Base-by-base conservation (phyloP, 2,797 vertebrate species). In the Podargus strigoides region DNA sequence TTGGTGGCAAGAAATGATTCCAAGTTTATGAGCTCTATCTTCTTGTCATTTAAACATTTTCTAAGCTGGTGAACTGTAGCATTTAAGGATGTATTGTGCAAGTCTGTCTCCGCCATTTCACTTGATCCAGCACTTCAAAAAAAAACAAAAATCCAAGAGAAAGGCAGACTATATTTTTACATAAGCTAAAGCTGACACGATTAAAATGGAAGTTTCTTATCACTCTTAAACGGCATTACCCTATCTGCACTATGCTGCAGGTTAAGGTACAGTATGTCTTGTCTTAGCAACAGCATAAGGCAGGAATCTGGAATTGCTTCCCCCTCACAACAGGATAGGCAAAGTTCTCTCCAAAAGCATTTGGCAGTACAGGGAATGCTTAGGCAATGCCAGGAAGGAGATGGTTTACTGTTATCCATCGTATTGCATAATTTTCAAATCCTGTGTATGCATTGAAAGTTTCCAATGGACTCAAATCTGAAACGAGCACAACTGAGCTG, bases 281-380 rank as follows among this genome's bases (percentile, higher is more conserved):
- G 19, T 91, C 79, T 95, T 68, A 47, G 22, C 62, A 72, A 69
- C 60, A 91, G 37, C 76, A 49, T 73, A 73, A 86, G 73, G 77
- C 66, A 88, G 59, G 55, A 93, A 91, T 78, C 67, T 93, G 74
- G 85, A 93, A 94, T 79, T 15, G 28, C 74, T 85, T 90, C 55
- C 47, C 47, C 76, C 77, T 96, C 85, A 73, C 59, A 87, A 72
- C 4, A 27, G 52, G 79, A 93, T 2, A 84, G n/a, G 50, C 46
- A 76, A 82, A 88, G 87, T 82, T 85, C 74, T 73, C 83, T 93
- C 63, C 80, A 88, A 79, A 90, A 91, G 37, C n/a, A 41, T 88
- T 84, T 94, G 87, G 60, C 90, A 87, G 68, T 52, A 75, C 28
- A 47, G 34, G 50, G 77, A 82, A 21, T 67, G 63, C 49, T 84